Conservation (phyloP, 2,888 invertebrate species). For the Aelia acuminata region DNA sequence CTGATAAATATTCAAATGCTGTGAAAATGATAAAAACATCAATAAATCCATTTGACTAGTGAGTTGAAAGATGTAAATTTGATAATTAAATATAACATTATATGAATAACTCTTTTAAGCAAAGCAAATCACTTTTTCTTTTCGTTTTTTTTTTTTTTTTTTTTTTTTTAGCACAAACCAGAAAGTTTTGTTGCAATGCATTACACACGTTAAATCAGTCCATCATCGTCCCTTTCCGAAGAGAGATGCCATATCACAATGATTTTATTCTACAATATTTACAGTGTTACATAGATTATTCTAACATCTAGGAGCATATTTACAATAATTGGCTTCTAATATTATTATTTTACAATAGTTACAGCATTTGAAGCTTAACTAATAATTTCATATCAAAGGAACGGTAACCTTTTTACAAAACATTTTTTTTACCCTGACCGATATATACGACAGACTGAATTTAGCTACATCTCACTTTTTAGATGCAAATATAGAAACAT, state of each 20-base stretch:
- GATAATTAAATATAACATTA: slow-evolving; percentile 21
- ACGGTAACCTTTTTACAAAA: slow-evolving; percentile 10
- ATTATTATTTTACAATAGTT: slow-evolving; percentile 45
- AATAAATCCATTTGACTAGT: slow-evolving; percentile 52
- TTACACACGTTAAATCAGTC: slow-evolving; percentile 34
- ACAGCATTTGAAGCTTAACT: slow-evolving; percentile 9
- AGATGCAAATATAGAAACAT: neutral
- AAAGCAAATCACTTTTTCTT: slow-evolving; percentile 48
- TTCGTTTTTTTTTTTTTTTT: neutral
- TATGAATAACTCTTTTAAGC: neutral
- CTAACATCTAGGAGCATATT: slow-evolving; percentile 34
- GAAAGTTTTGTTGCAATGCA: slow-evolving; percentile 3
- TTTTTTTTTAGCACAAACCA: slow-evolving; percentile 2
- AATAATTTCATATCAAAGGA: neutral
- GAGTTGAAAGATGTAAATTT: slow-evolving; percentile 20
- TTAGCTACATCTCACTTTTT: neutral
- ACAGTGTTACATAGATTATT: slow-evolving; percentile 40
- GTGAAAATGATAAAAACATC: slow-evolving; percentile 41
- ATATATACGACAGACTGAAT: neutral
- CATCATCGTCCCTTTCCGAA: slow-evolving; percentile 10
- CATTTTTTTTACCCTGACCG: neutral
- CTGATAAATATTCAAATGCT: slow-evolving; percentile 37
- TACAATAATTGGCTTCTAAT: slow-evolving; percentile 44
- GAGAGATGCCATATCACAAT: slow-evolving; percentile 50
- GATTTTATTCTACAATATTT: slow-evolving; percentile 51